A percentile compares a stretch with the other conserved stretches of the same genome.
These are phyloP conservation scores for Ahaetulla prasina DNA, from an alignment of 2,113 vertebrate species.

Conservation along the genomic window DNA sequence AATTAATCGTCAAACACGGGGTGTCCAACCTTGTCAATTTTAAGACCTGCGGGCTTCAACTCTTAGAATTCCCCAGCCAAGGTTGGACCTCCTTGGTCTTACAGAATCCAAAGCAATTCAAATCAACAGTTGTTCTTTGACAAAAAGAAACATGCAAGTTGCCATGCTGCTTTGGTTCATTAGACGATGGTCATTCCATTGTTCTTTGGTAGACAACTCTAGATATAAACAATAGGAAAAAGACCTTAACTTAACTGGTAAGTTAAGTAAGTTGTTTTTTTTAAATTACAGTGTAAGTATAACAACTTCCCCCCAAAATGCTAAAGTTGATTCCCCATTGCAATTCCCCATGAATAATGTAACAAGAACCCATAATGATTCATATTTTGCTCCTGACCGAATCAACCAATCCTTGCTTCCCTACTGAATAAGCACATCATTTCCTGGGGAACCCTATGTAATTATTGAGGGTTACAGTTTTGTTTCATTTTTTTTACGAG, in stretches of 20 bases:
- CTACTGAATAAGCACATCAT: neutral
- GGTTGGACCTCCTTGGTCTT: too few species aligned
- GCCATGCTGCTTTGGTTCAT: neutral
- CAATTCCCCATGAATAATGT: neutral
- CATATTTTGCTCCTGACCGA: neutral
- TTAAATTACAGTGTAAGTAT: neutral
- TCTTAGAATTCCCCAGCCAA: too few species aligned
- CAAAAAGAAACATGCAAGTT: neutral
- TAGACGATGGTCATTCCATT: neutral
- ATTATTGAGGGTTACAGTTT: neutral
- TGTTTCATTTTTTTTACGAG: neutral
- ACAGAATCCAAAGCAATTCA: neutral
- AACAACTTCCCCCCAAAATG: neutral
- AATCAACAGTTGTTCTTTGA: neutral
- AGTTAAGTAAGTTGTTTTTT: neutral
- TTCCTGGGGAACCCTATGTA: neutral
- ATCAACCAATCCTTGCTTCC: neutral
- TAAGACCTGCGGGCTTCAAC: neutral
- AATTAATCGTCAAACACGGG: neutral
- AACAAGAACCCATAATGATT: neutral
- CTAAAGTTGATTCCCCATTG: neutral
- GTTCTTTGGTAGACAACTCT: neutral
- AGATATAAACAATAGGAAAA: neutral
- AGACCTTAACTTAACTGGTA: neutral
- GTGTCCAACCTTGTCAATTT: neutral